Evolutionary conservation across 2,888 invertebrate genomes (phyloP).

Genomic region (Tupiocoris notatus): DNA sequence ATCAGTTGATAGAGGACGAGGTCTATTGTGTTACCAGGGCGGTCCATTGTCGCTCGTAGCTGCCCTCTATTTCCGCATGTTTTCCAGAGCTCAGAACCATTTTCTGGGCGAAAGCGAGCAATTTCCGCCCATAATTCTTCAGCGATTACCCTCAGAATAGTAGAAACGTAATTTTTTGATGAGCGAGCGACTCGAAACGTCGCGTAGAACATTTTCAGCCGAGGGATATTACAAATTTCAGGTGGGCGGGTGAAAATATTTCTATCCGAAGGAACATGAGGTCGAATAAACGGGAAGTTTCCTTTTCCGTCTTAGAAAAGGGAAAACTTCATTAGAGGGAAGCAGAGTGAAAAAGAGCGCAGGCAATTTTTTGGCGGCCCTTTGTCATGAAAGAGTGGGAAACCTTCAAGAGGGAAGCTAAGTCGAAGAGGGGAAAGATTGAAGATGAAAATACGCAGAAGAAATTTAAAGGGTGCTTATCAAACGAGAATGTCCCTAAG

Average conservation of each 20-base stretch:
- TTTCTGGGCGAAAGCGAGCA: too few relatives aligned
- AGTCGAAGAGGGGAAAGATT: conserved; percentile 20
- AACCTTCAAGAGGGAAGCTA: neutral
- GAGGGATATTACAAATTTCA: too few relatives aligned
- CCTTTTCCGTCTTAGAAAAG: neutral
- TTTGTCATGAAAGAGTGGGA: conserved; percentile 15
- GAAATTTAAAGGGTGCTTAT: conserved; percentile 35
- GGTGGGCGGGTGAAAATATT: too few relatives aligned
- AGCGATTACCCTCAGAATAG: too few relatives aligned
- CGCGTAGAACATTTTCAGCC: too few relatives aligned
- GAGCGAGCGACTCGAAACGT: too few relatives aligned
- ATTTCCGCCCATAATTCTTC: too few relatives aligned
- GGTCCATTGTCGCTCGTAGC: neutral
- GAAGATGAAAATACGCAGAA: conserved; percentile 36
- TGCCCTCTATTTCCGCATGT: neutral
- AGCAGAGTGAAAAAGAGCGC: conserved; percentile 30
- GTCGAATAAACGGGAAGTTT: neutral
- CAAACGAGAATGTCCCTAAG: conserved; percentile 33
- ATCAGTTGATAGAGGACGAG: neutral
- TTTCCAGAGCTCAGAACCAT: too few relatives aligned
- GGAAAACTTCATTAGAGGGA: conserved; percentile 33
- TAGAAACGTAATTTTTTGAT: too few relatives aligned
- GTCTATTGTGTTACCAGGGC: neutral
- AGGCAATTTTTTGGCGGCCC: conserved; percentile 21
- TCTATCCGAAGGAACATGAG: neutral